Evolutionary conservation across 2,888 invertebrate species (phyloP).

Genomic region (Chromoteleia sp.): DNA sequence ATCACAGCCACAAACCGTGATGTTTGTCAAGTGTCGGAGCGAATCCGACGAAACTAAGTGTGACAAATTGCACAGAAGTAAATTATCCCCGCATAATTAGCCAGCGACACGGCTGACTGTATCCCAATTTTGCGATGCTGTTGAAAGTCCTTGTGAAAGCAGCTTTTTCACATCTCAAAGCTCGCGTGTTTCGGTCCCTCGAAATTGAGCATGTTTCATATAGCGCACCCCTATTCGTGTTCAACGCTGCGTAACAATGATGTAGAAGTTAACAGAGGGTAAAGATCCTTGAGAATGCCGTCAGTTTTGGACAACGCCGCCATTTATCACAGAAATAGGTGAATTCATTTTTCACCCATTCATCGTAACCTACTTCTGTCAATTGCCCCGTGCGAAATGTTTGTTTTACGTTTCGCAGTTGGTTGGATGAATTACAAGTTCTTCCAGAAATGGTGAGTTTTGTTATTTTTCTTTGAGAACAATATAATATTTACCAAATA

Average conservation of each 20-base stretch:
- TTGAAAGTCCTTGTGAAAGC: conserved; percentile 63
- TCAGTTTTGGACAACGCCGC: conserved; percentile 47
- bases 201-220: conserved; percentile 59
- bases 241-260: conserved; percentile 70
- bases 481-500: too few species aligned
- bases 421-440: too few species aligned
- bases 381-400: conserved; percentile 10
- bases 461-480: too few species aligned
- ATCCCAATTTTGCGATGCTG: conserved; percentile 56
- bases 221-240: conserved; percentile 63
- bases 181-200: conserved; percentile 66
- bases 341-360: conserved; percentile 30
- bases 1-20: neutral
- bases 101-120: conserved; percentile 27
- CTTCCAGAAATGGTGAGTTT: too few species aligned
- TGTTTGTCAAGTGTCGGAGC: conserved; percentile 9
- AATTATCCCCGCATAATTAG: conserved; percentile 64
- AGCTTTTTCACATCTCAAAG: conserved; percentile 69
- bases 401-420: neutral
- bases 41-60: conserved; percentile 26
- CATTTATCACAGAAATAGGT: conserved; percentile 40
- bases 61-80: conserved; percentile 51
- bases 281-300: conserved; percentile 54
- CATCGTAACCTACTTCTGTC: conserved; percentile 3
- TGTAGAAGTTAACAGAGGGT: conserved; percentile 65